Percentiles rank a stretch among this genome's conserved stretches.
These are phyloP conservation scores for Cardinalis cardinalis DNA, from an alignment of 2,113 vertebrate genomes.

Conservation along the genomic window DNA sequence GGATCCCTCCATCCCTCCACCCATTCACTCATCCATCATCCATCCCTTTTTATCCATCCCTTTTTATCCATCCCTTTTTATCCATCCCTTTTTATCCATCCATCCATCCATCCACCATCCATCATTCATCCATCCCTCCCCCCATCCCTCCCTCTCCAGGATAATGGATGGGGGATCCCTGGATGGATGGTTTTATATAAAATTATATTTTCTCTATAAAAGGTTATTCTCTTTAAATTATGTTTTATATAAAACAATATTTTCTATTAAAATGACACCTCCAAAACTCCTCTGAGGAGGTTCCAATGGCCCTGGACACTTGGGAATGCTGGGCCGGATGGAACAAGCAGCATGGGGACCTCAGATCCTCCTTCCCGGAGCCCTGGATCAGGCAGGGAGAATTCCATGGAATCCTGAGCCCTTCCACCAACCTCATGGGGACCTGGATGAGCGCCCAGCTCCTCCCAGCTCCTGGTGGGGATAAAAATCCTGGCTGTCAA, in stretches of 20 bases:
- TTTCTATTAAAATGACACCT: neutral
- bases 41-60: neutral
- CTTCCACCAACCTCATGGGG: neutral
- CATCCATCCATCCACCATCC: too few species aligned
- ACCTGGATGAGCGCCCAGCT: neutral
- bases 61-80: too few species aligned
- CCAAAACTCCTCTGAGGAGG: neutral
- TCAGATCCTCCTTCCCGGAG: neutral
- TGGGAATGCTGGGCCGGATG: neutral
- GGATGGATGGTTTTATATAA: too few species aligned
- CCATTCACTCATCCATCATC: neutral
- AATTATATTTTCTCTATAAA: neutral
- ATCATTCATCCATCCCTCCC: neutral
- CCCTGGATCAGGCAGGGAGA: neutral
- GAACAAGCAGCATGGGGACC: rapidly evolving
- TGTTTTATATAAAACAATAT: rapidly evolving
- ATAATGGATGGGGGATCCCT: too few species aligned
- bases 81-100: neutral
- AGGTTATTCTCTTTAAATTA: rapidly evolving
- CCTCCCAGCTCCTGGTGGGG: neutral
- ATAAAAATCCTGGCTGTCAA: neutral
- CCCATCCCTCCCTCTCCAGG: neutral
- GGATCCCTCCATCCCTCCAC: neutral
- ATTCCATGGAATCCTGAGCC: neutral
- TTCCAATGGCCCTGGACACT: neutral